Base-by-base conservation (phyloP, 2,113 vertebrate species). In the Glareola pratincola region DNA sequence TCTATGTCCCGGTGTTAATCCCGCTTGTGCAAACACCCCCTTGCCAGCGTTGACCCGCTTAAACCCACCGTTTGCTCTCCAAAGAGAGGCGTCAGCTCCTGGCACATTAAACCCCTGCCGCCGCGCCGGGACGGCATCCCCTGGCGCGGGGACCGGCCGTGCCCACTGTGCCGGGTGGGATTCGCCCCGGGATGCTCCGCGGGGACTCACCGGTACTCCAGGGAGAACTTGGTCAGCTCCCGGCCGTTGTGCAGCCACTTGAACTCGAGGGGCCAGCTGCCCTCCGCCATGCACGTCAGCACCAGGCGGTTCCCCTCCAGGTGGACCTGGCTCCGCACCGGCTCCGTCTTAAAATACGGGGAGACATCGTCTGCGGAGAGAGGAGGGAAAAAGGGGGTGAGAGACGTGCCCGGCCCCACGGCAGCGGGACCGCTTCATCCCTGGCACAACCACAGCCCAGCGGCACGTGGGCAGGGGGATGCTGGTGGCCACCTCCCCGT, bases 181-280 rank as follows among this genome's bases (percentile, higher is more conserved):
- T 36, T 53, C 1, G 8, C 4, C 8, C 22, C 0, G 5, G 5
- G 77, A 12, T 48, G 39, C 59, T 34, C 10, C 1, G 22, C 8
- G 9, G 23, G 5, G 23, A 45, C 97, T 98, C 96, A 99, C 99
- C 99, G 98, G 98, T 99, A 99, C 66, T 99, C 99, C 98, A 99
- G 97, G 29, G 99, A 99, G 98, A 99, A 99, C 69, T 98, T 98
- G n/a, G 99, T 99, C 81, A 99, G 98, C 97, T 99, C 99, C 2
- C 92, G 98, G 39, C 98, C 98, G 76, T 99, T 99, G 97, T 99
- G 99, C 29, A 99, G 98, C 99, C 99, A 99, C 97, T 99, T 99
- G 98, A 99, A 99, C 97, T 99, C 99, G 24, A 99, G 98, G 0
- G 99, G 99, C 99, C 99, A 99, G 97, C 99, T 99, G 96, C 99